Evolutionary conservation across 2,113 vertebrate species (phyloP).

Genomic region (Solenodon paradoxus): DNA sequence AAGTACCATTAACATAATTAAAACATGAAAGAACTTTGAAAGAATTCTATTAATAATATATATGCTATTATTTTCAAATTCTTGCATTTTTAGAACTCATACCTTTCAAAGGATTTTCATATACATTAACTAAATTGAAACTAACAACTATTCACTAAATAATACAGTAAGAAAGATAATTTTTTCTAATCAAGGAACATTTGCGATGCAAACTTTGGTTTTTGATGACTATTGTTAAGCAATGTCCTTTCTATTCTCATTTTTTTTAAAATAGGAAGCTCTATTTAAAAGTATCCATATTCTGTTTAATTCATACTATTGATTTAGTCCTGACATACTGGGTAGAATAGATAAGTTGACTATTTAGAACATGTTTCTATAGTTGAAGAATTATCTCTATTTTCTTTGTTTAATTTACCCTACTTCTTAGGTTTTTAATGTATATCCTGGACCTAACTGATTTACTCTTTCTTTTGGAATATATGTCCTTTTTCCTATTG

Average conservation of each 20-base stretch:
- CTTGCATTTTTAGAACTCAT: not conserved
- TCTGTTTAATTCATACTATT: not conserved
- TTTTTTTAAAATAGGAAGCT: not conserved
- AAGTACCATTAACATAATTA: not conserved
- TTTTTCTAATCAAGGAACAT: not conserved
- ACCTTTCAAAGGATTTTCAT: not conserved
- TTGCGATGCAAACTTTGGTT: not conserved
- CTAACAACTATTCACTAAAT: not conserved
- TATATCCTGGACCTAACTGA: not conserved
- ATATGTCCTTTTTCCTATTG: not conserved
- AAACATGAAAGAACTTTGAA: not conserved
- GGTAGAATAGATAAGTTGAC: not conserved
- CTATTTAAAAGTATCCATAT: not conserved
- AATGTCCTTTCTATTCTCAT: not conserved
- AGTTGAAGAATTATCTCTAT: not conserved
- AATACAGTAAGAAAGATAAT: not conserved
- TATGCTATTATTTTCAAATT: not conserved
- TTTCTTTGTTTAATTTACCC: not conserved
- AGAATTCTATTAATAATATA: not conserved
- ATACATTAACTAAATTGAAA: not conserved
- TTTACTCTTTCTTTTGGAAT: not conserved
- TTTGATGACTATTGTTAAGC: not conserved
- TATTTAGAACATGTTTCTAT: not conserved
- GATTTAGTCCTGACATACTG: not conserved
- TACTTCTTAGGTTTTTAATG: not conserved